Evolutionary conservation across 1,140 invertebrate species (phyloP).

Genomic region (Adoxophyes honmai): DNA sequence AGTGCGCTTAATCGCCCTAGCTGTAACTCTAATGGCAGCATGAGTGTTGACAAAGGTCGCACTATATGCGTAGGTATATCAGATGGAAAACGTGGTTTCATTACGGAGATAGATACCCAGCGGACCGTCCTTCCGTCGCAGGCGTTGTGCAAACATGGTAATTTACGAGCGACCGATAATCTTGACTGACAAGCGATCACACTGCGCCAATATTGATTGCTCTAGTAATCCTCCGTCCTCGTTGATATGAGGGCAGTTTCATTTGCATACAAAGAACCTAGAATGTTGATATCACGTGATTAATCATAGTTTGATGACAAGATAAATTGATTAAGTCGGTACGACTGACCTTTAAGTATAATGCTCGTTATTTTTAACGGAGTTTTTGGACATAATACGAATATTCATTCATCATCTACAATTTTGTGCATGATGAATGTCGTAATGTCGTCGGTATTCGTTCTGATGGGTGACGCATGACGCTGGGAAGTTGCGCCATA

Average conservation of each 20-base stretch:
- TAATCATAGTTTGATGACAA: constrained; percentile 2
- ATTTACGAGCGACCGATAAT: constrained; percentile 8
- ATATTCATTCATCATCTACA: background rate
- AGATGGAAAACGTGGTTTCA: background rate
- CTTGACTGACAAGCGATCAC: constrained; percentile 9
- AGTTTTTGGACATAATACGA: background rate
- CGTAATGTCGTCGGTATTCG: too few relatives aligned
- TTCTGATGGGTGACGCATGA: too few relatives aligned
- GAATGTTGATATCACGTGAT: constrained; percentile 1
- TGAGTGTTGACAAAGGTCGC: background rate
- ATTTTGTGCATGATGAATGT: too few relatives aligned
- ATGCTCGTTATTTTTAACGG: too few relatives aligned
- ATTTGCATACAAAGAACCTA: constrained; percentile 3
- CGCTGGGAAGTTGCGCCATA: too few relatives aligned
- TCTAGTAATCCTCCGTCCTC: background rate
- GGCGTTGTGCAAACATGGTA: constrained; percentile 1
- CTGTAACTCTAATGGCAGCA: constrained; percentile 1
- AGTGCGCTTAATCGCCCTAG: background rate
- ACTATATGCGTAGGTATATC: background rate
- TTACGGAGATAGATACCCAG: background rate
- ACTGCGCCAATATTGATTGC: constrained; percentile 9
- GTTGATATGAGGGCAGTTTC: background rate
- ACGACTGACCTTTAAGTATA: constrained; percentile 8
- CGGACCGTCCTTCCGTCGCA: background rate
- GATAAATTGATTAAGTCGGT: constrained; percentile 4